Evolutionary conservation across 2,888 invertebrate species (phyloP).

Genomic region (Brachyopa scutellaris): DNA sequence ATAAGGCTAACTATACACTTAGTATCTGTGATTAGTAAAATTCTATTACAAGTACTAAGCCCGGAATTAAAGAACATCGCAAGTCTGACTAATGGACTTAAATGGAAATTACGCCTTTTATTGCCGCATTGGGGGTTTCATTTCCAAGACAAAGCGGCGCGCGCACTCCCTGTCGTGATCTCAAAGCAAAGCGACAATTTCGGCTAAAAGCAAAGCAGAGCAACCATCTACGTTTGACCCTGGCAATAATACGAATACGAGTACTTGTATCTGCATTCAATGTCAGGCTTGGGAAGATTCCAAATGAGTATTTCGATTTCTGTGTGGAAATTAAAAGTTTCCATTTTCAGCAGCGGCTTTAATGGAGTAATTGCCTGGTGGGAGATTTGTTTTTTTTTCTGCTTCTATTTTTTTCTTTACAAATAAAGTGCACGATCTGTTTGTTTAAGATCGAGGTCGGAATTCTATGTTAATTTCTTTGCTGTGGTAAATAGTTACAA

Average conservation of each 20-base stretch:
- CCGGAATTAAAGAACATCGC: slow-evolving; percentile 12
- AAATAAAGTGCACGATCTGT: slow-evolving; percentile 65
- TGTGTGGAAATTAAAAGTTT: slow-evolving; percentile 59
- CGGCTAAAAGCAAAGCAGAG: slow-evolving; percentile 49
- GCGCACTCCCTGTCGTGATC: slow-evolving; percentile 59
- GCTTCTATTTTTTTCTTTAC: neutral
- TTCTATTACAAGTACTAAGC: slow-evolving; percentile 17
- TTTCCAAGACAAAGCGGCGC: slow-evolving; percentile 41
- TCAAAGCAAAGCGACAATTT: slow-evolving; percentile 50
- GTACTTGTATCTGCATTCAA: slow-evolving; percentile 13
- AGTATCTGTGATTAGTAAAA: slow-evolving; percentile 34
- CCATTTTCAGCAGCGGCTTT: slow-evolving; percentile 44
- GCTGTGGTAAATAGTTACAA: slow-evolving; percentile 39
- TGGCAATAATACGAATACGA: too few relatives aligned
- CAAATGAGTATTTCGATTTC: slow-evolving; percentile 56
- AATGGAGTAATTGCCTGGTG: slow-evolving; percentile 46
- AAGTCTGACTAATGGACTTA: slow-evolving; percentile 6
- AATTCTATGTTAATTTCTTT: slow-evolving; percentile 48
- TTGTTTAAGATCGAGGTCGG: slow-evolving; percentile 49
- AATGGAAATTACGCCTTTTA: slow-evolving; percentile 69
- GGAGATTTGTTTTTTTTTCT: neutral
- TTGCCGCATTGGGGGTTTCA: slow-evolving; percentile 47
- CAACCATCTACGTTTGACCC: slow-evolving; percentile 42
- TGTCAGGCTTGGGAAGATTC: slow-evolving; percentile 49
- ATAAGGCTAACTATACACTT: slow-evolving; percentile 40